phyloP scores from a whole-genome alignment of 1,140 invertebrate species.

The Teleogryllus occipitalis region DNA sequence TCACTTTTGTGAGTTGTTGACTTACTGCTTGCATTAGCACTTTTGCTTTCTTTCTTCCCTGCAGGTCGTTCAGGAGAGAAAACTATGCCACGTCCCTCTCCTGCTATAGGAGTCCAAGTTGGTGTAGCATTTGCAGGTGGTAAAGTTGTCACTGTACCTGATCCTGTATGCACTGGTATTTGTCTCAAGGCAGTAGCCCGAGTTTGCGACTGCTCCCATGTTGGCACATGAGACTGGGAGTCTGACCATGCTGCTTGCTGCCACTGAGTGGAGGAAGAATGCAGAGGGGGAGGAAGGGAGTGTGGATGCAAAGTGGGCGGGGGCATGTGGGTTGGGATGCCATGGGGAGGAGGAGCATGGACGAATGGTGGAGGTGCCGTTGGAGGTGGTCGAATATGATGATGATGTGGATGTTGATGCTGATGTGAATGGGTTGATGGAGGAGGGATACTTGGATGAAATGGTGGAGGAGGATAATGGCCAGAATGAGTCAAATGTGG shows the following conservation, averaged over 20 bases:
- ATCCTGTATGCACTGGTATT: conserved; percentile 14
- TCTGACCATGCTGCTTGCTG: conserved; percentile 4
- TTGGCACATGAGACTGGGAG: background rate
- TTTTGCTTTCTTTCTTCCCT: conserved; percentile 14
- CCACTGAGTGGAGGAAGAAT: conserved; percentile 1
- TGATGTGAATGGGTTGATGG: background rate
- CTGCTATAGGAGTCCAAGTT: conserved; percentile 11
- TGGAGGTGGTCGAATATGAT: conserved; percentile 16
- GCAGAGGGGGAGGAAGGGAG: background rate
- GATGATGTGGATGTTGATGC: background rate
- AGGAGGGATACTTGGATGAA: conserved; percentile 19
- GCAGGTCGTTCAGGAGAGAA: conserved; percentile 16
- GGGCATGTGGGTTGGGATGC: conserved; percentile 18
- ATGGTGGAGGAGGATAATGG: conserved; percentile 21
- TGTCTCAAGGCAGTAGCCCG: conserved; percentile 8
- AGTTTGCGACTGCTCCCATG: background rate
- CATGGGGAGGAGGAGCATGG: conserved; percentile 17
- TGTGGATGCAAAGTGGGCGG: conserved; percentile 19
- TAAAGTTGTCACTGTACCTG: conserved; percentile 15
- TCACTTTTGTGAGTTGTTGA: conserved; percentile 9
- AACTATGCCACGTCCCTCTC: conserved; percentile 10
- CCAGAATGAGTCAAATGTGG: conserved; percentile 17
- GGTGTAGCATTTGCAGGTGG: conserved; percentile 18
- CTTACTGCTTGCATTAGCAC: background rate
- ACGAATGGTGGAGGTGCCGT: conserved; percentile 19